Base-by-base conservation (phyloP, 2,888 invertebrate genomes). In the Romanomermis culicivorax region DNA sequence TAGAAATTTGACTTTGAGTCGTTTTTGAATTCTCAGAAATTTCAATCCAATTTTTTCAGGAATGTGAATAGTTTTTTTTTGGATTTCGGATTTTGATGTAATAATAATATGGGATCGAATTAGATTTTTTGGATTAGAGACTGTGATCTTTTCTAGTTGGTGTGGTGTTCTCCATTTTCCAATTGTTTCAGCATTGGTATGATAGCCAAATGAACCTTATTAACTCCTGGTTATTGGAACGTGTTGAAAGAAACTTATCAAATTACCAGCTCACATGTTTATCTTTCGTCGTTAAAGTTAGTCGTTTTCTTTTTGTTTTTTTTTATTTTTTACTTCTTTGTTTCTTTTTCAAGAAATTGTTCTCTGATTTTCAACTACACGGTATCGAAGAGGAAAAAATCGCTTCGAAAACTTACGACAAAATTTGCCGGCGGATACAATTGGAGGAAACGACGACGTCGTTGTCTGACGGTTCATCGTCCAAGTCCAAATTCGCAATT, bases 341-440 rank as follows among this genome's bases (percentile, higher is more conserved):
- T 42, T 72, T 43, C 25, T 52, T 52, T 52, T 64, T 68, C 25
- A 74, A 95, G 86, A 97, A 97, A 83, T 81, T 93, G 72, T 93
- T 91, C 76, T 86, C 89, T 51, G 95, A 97, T 74, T 97, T 95
- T 74, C 95, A 95, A 75, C 79, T 97, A 58, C 95, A 97, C 76
- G 95, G 95, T 61, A 91, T 97, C 48, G 86, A 88, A 72, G 93
- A 95, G 68, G 91, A 93, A 70, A 86, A 87, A 71, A 76, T 97
- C 56, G 89, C 91, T 75, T 87, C 86, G 59, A 91, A 91, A 76
- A 80, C 80, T 62, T 95, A 95, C 77, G 85, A 88, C 74, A 82
- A 80, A 58, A 83, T 95, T 63, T 81, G 83, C 56, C 82, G 83
- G 63, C 79, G 97, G 64, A 85, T 97, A 82, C 87, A 89, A 73